Evolutionary conservation across 2,113 vertebrate species (phyloP), one percentile per base, ranked within the genome.

Genomic region (Perognathus longimembris): DNA sequence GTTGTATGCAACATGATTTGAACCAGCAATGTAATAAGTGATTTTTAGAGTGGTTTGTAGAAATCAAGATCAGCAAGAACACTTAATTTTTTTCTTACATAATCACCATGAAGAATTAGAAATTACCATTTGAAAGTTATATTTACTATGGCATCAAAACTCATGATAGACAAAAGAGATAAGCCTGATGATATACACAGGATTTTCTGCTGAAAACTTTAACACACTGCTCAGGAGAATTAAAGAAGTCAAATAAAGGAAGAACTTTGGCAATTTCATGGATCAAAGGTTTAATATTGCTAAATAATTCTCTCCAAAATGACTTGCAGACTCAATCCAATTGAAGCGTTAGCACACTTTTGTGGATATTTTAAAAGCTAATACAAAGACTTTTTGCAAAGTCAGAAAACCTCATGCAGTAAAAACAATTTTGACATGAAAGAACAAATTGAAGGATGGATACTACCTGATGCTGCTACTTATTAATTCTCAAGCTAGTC

Each of bases 111-210:
- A 74, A 11, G 18, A 82, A 38, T 32, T 64, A 63, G 6, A 82
- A 90, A 90, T 82, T 74, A 7, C 30, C 74, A 74, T 74, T 90
- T 61, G 64, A 90, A 81, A 50, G 17, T 32, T 70, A 40, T 89
- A 57, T 61, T 11, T 61, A 54, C 50, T 54, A 11, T 14, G 61
- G 21, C 12, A 66, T 38, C 21, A 18, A 32, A 30, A 32, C 74
- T 30, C n/a, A 36, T 28, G 17, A 42, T 71, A 34, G 67, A 38
- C 15, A 70, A 42, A 73, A 36, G 67, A 15, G 9, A 89, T 81
- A 73, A 63, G 38, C 1, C 9, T 59, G 12, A 70, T 15, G 36
- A 6, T 7, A 10, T 66, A 26, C n/a, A 64, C 63, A 77, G 54
- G n/a, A 85, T 70, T 34, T 4, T 10, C 67, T 67, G 50, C 20